A percentile compares a stretch with the other conserved stretches of the same genome.
phyloP scores from a whole-genome alignment of 2,113 vertebrate species.

The Rhinopithecus roxellana region DNA sequence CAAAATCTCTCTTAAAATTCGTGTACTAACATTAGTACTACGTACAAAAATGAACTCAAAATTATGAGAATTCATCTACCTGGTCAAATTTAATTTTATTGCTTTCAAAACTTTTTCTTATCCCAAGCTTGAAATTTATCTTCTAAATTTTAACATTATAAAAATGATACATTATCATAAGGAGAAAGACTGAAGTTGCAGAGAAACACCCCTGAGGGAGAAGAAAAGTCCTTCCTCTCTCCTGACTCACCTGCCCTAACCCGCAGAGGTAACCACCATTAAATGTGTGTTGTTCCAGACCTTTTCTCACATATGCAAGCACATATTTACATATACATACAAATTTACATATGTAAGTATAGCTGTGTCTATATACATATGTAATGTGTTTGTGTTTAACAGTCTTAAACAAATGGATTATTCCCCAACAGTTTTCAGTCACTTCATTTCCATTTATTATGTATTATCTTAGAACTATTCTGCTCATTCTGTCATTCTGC shows the following conservation, averaged over 20 bases:
- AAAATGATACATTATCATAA: not conserved
- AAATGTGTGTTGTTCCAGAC: not conserved
- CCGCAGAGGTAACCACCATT: not conserved
- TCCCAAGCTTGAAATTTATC: not conserved
- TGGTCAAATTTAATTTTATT: not conserved
- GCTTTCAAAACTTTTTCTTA: not conserved
- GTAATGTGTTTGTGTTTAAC: not conserved
- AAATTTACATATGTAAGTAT: not conserved
- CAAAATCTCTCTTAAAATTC: not conserved
- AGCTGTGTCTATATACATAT: not conserved
- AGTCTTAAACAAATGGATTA: not conserved
- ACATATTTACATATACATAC: not conserved
- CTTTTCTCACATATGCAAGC: not conserved
- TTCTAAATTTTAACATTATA: not conserved
- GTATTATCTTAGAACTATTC: not conserved
- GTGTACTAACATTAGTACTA: not conserved
- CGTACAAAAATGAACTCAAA: not conserved
- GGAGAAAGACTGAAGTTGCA: not conserved
- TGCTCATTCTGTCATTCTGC: not conserved
- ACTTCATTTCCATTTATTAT: not conserved
- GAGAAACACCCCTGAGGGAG: not conserved
- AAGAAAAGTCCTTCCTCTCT: not conserved
- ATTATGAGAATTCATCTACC: not conserved
- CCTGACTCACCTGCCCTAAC: not conserved
- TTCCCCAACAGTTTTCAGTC: not conserved